These are phyloP conservation scores for Drosophila atroscutellata DNA, from an alignment of 2,888 invertebrate genomes.

Conservation along the genomic window DNA sequence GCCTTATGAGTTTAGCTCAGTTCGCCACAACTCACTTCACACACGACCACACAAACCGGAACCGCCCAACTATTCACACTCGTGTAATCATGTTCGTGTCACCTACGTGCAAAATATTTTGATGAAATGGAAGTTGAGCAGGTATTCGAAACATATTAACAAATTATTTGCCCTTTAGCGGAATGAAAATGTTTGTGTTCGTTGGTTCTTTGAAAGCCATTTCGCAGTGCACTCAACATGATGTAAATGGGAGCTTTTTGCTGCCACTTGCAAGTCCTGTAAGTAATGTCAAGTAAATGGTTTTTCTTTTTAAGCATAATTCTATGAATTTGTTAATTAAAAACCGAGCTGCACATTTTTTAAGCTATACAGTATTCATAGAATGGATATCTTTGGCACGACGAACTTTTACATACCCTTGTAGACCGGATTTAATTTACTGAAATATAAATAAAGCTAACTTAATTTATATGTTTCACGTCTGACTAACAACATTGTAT, in stretches of 20 bases:
- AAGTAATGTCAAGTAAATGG: not conserved
- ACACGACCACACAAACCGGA: conserved; percentile 15
- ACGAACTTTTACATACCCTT: too few species aligned
- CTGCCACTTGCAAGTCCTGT: not conserved
- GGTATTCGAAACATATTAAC: conserved; percentile 3
- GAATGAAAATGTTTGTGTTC: not conserved
- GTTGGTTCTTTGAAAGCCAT: conserved; percentile 8
- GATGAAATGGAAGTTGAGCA: conserved; percentile 37
- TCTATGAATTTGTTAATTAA: conserved; percentile 16
- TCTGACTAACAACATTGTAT: too few species aligned
- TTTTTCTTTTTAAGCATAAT: conserved; percentile 45
- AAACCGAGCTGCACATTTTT: not conserved
- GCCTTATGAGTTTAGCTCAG: conserved; percentile 18
- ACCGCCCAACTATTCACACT: not conserved
- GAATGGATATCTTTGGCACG: too few species aligned
- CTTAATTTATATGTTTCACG: too few species aligned
- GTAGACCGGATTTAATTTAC: too few species aligned
- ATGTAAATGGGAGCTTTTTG: conserved; percentile 8
- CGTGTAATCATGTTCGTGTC: not conserved
- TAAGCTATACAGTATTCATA: too few species aligned
- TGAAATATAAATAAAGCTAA: too few species aligned
- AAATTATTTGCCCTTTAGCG: not conserved
- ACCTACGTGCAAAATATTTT: conserved; percentile 28
- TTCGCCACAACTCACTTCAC: conserved; percentile 27
- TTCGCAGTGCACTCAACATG: not conserved